Base-by-base conservation (phyloP, 2,113 vertebrate genomes). In the Etia nguti region DNA sequence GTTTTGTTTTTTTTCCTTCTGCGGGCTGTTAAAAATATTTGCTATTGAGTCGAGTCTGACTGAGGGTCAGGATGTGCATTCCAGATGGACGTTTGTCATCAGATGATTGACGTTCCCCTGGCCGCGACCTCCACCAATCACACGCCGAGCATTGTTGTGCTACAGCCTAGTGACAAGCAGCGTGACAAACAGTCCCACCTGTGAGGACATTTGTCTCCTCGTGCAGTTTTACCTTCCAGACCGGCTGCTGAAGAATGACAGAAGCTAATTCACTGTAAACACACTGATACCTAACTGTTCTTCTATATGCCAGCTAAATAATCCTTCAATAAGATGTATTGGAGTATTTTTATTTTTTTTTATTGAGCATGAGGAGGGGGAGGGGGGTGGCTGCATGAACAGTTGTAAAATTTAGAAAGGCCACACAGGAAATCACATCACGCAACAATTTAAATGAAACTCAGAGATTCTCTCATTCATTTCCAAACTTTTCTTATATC, bases 181-280 rank as follows among this genome's bases (percentile, higher is more conserved):
- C 41, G 56, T 92, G 94, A 94, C 90, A 91, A 89, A 92, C 89
- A 83, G 86, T 88, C 88, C 90, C 94, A 95, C 93, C 93, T 95
- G 94, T 93, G 94, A 84, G 89, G 79, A 91, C 88, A 91, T 95
- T 79, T 20, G 48, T 92, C 89, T 90, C 79, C 34, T 65, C 4
- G 22, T n/a, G 24, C 20, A 50, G n/a, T 36, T 65, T 75, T 80
- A 54, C 75, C 55, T 52, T 84, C 81, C 1, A 16, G 1, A 6
- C 83, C 1, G 10, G 54, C 43, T 36, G 59, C 55, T 83, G 80
- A 86, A 68, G 80, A 85, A 89, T 85, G 57, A 36, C 34, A 12
- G 77, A 4, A 54, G 68, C 31, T 29, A 24, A 83, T 10, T 55
- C 73, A 12, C 50, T 11, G 26, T n/a, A 46, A 26, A 48, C 41